These are phyloP conservation scores for Lutjanus argentimaculatus DNA, from an alignment of 2,797 vertebrate genomes.

Conservation along the genomic window DNA sequence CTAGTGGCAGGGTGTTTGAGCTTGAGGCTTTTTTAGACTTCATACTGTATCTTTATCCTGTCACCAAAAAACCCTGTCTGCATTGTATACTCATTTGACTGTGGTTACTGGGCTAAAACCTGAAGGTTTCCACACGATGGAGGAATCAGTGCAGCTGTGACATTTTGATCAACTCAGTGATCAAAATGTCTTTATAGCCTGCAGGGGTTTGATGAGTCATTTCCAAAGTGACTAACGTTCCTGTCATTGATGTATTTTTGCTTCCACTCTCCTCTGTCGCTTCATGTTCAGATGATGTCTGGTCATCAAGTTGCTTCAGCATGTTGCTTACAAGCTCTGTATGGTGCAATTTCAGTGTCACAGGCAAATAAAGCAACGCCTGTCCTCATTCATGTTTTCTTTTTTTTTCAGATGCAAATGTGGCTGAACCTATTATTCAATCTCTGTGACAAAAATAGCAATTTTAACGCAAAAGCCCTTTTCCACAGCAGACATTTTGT, in stretches of 20 bases:
- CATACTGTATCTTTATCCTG: background rate
- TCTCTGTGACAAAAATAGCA: background rate
- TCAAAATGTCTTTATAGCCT: slow-evolving; percentile 27
- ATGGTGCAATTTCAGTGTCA: background rate
- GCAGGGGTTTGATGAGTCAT: slow-evolving; percentile 63
- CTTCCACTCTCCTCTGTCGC: slow-evolving; percentile 37
- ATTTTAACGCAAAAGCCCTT: background rate
- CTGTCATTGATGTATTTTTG: slow-evolving; percentile 52
- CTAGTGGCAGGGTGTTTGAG: background rate
- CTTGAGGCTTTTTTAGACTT: background rate
- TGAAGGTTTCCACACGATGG: background rate
- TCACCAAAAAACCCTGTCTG: background rate
- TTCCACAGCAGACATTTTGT: background rate
- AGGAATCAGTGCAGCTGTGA: slow-evolving; percentile 31
- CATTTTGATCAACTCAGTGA: slow-evolving; percentile 39
- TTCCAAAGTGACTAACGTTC: slow-evolving; percentile 66
- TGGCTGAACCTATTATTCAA: slow-evolving; percentile 5
- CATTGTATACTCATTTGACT: background rate
- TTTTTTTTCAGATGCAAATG: slow-evolving; percentile 21
- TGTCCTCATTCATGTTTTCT: background rate
- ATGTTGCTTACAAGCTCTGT: slow-evolving; percentile 1
- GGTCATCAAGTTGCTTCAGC: slow-evolving; percentile 32
- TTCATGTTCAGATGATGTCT: slow-evolving; percentile 59
- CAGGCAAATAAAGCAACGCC: slow-evolving; percentile 3
- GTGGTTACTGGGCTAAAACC: slow-evolving; percentile 1